phyloP scores from a whole-genome alignment of 2,888 invertebrate genomes.

The Caenorhabditis becei region DNA sequence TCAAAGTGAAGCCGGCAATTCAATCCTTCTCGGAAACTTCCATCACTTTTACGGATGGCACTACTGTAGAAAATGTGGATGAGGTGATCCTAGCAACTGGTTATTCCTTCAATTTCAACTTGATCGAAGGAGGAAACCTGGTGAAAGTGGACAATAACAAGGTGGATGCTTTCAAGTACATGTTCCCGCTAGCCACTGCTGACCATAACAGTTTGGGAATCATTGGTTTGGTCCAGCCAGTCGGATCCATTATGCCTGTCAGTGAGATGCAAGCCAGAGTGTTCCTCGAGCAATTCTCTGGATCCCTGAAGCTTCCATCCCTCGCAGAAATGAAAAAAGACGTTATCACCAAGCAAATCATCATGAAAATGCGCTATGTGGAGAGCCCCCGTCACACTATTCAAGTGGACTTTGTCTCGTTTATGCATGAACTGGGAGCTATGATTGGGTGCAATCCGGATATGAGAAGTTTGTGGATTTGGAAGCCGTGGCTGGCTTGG shows the following conservation, averaged over 20 bases:
- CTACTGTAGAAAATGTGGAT: conserved; percentile 64
- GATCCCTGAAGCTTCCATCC: conserved; percentile 80
- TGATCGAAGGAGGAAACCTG: conserved; percentile 61
- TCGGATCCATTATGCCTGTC: conserved; percentile 83
- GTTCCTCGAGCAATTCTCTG: conserved; percentile 78
- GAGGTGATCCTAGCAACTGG: conserved; percentile 68
- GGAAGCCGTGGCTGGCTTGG: conserved; percentile 65
- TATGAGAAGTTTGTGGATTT: conserved; percentile 77
- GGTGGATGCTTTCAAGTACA: conserved; percentile 82
- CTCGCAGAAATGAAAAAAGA: conserved; percentile 81
- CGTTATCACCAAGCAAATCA: conserved; percentile 76
- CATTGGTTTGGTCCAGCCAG: conserved; percentile 82
- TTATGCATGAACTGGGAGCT: conserved; percentile 83
- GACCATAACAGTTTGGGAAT: conserved; percentile 82
- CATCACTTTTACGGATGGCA: conserved; percentile 74
- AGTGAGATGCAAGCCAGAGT: conserved; percentile 83
- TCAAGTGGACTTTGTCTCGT: conserved; percentile 81
- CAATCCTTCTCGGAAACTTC: conserved; percentile 66
- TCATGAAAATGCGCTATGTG: conserved; percentile 71
- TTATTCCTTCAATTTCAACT: conserved; percentile 62
- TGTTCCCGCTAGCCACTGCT: conserved; percentile 82
- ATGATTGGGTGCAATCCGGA: conserved; percentile 82
- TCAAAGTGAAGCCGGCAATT: conserved; percentile 74
- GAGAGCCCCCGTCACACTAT: conserved; percentile 82
- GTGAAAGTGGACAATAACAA: conserved; percentile 67